Conservation (phyloP, 2,888 invertebrate species). For the Dolomedes plantarius region DNA sequence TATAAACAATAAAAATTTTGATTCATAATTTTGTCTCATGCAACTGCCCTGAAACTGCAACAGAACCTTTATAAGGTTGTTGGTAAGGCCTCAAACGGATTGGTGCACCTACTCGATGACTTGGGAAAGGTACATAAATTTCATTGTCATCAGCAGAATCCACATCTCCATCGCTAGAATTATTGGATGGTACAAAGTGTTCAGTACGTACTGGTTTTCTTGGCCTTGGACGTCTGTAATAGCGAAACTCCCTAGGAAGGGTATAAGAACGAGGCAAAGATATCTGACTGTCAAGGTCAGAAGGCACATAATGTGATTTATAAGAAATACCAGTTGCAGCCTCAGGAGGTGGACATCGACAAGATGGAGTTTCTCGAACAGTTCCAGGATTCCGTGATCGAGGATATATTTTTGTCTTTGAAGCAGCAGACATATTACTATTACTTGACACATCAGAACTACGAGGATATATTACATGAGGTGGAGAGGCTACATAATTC, state of each 20-base stretch:
- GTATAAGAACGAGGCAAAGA: constrained; percentile 90
- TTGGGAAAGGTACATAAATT: constrained; percentile 61
- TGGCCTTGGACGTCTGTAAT: constrained; percentile 82
- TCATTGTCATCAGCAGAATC: constrained; percentile 73
- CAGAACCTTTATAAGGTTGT: constrained; percentile 58
- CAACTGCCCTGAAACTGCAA: constrained; percentile 57
- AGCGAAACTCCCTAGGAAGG: constrained; percentile 89
- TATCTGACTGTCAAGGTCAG: constrained; percentile 86
- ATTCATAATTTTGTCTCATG: constrained; percentile 70
- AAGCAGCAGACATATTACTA: constrained; percentile 64
- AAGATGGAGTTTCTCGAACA: constrained; percentile 69
- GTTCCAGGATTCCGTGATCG: constrained; percentile 72
- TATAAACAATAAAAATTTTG: constrained; percentile 15
- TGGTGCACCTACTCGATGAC: constrained; percentile 41
- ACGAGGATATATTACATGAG: constrained; percentile 67
- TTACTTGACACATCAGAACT: constrained; percentile 67
- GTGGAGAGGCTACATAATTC: constrained; percentile 56
- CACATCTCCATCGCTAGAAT: constrained; percentile 85
- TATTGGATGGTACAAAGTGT: constrained; percentile 86
- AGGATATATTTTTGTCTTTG: constrained; percentile 65
- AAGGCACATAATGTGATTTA: constrained; percentile 80
- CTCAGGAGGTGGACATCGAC: constrained; percentile 45
- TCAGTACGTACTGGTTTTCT: constrained; percentile 82
- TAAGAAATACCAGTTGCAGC: constrained; percentile 75
- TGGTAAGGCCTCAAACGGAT: constrained; percentile 68